These are phyloP conservation scores for Stenchaetothrips biformis DNA, from an alignment of 2,888 invertebrate species.

Conservation along the genomic window DNA sequence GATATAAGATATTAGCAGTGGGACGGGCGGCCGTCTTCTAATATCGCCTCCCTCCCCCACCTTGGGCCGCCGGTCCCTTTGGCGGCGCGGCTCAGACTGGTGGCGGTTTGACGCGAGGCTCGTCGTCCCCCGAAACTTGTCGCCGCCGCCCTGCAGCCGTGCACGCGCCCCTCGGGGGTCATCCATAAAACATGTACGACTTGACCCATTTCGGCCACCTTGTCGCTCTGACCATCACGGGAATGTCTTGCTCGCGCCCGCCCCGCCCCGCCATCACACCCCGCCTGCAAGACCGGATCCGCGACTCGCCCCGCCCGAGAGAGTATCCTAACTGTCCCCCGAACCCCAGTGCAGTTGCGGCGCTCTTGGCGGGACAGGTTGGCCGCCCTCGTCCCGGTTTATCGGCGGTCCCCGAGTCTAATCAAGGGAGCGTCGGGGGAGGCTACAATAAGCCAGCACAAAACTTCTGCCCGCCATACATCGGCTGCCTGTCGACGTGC, in stretches of 20 bases:
- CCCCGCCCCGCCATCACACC: background rate
- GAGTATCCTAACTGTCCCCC: too few relatives aligned
- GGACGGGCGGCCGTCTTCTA: background rate
- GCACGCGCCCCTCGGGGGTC: too few relatives aligned
- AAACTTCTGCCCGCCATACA: background rate
- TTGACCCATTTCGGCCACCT: too few relatives aligned
- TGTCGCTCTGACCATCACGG: too few relatives aligned
- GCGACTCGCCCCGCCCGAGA: too few relatives aligned
- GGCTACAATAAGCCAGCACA: conserved; percentile 3
- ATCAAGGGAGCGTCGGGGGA: background rate
- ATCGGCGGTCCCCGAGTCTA: background rate
- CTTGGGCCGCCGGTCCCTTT: background rate
- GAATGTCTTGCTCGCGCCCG: background rate
- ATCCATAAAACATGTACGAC: too few relatives aligned
- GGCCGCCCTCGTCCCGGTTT: background rate
- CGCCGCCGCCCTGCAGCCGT: too few relatives aligned
- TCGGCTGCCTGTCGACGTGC: background rate
- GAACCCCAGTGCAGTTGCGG: too few relatives aligned
- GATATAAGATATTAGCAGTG: conserved; percentile 23
- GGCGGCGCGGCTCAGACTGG: background rate
- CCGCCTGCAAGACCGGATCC: background rate
- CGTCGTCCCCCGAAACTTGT: too few relatives aligned
- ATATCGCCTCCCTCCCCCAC: background rate
- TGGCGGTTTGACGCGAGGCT: too few relatives aligned
- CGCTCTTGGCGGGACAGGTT: too few relatives aligned